phyloP scores from a whole-genome alignment of 1,140 invertebrate species.

The Harpegnathos saltator region DNA sequence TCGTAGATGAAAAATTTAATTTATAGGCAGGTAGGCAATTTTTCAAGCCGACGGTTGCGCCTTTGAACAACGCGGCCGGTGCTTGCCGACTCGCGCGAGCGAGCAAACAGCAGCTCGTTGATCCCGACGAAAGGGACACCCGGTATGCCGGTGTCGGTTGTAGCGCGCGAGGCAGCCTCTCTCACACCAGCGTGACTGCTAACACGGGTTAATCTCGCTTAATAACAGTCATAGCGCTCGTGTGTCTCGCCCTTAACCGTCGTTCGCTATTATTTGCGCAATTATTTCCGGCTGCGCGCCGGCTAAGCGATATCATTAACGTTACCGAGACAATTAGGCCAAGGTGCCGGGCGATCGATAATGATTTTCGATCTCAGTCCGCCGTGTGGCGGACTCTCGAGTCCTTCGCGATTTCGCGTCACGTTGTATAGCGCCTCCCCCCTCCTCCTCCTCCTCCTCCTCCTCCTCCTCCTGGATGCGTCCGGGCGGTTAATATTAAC shows the following conservation, averaged over 20 bases:
- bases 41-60: too few relatives aligned
- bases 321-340: slow-evolving; percentile 66
- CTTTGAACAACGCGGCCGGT: too few relatives aligned
- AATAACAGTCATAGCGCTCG: slow-evolving; percentile 67
- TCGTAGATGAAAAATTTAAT: too few relatives aligned
- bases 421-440: too few relatives aligned
- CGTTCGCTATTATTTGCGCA: slow-evolving; percentile 67
- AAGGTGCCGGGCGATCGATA: slow-evolving; percentile 55
- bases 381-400: too few relatives aligned
- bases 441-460: too few relatives aligned
- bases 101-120: too few relatives aligned
- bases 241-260: slow-evolving; percentile 69
- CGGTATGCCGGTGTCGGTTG: slow-evolving; percentile 40
- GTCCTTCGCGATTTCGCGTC: too few relatives aligned
- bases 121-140: slow-evolving; percentile 43
- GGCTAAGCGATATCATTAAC: slow-evolving; percentile 72
- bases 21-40: too few relatives aligned
- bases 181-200: slow-evolving; percentile 71
- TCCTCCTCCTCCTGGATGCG: too few relatives aligned
- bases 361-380: neutral
- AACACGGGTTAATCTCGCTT: slow-evolving; percentile 73
- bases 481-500: too few relatives aligned
- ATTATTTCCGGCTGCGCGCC: slow-evolving; percentile 69
- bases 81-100: too few relatives aligned
- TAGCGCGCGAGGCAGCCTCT: slow-evolving; percentile 65